Evolutionary conservation across 1,140 invertebrate species (phyloP), one percentile per base, ranked within the genome.

Genomic region (Hylaeus volcanicus): DNA sequence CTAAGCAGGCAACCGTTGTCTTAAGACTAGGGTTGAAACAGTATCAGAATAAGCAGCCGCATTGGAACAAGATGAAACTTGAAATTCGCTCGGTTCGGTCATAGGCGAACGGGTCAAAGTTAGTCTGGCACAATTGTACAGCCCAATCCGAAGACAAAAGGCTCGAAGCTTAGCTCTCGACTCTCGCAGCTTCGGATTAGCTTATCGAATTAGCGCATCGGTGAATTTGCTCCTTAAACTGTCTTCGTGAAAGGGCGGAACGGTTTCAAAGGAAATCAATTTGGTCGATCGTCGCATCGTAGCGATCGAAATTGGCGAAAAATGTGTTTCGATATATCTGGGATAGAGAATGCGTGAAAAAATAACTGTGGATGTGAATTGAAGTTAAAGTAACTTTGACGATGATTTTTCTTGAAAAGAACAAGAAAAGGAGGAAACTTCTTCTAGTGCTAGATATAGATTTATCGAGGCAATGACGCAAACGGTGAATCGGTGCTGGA

Each of bases 131-230:
- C 37, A 58, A 48, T 64, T 41, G 60, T 8, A 6, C 37, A 43
- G 4, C 1, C 9, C 5, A 43, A 26, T 45, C 8, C 39, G 8
- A 39, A 64, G 48, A 39, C 60, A 64, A 72, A 55, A 61, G 37
- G n/a, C 14, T 2, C 26, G 39, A 53, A 41, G 43, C 15, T 43
- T 15, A 39, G 12, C 15, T 48, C 45, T 60, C 26, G 65, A 70
- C 41, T 39, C 41, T 53, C 37, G 1, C 48, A 15, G 43, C 8
- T 37, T 63, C 60, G 58, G 76, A 79, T 73, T 64, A 64, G 70
- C 48, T 80, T 69, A 75, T 81, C 73, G 79, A 81, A 69, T 81
- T 69, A 75, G 79, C 64, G 55, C 73, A 69, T 74, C 73, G 72
- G 0, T 9, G 60, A 69, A 73, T 79, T 60, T 39, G 39, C 60